Base-by-base conservation (phyloP, 2,888 invertebrate genomes). In the Limnephilus rhombicus region DNA sequence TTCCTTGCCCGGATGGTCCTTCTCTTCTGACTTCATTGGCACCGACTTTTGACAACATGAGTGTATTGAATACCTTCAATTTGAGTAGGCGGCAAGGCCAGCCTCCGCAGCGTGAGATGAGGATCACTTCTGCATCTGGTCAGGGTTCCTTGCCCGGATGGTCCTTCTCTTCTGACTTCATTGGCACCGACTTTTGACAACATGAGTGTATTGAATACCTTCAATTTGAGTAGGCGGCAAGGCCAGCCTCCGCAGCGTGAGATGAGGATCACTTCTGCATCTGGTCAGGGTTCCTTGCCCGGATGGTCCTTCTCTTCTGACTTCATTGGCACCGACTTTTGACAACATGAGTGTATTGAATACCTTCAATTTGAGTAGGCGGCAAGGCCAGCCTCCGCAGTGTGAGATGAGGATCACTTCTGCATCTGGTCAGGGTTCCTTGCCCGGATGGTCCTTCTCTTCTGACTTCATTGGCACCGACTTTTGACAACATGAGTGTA, bases 41-140 rank as follows among this genome's bases (percentile, higher is more conserved):
- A n/a, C n/a, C n/a, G n/a, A n/a, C n/a, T n/a, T n/a, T n/a, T n/a
- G n/a, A n/a, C n/a, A n/a, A n/a, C n/a, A n/a, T 7, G 45, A 45
- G 0, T 53, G 18, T 18, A 53, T 53, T 53, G 18, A 12, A 18
- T 89, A 93, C 93, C 92, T 82, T 93, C 93, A 11, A 93, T 92
- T 80, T 92, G 93, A 18, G 83, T 80, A 3, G 93, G 93, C 34
- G 93, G 91, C 45, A 93, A 85, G 9, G 93, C 92, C 86, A 93
- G 85, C 11, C 81, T 53, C 15, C 93, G 82, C 29, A 90, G 41
- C 18, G 94, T 94, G 53, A 96, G 94, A 93, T 96, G 96, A 85
- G 96, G 96, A 94, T 96, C 96, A 94, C 96, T 96, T 92, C 96
- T 95, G 91, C 95, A 95, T 80, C 96, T 95, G 81, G 95, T 95